Base-by-base conservation (phyloP, 1,140 invertebrate genomes). In the Bemisia tabaci region DNA sequence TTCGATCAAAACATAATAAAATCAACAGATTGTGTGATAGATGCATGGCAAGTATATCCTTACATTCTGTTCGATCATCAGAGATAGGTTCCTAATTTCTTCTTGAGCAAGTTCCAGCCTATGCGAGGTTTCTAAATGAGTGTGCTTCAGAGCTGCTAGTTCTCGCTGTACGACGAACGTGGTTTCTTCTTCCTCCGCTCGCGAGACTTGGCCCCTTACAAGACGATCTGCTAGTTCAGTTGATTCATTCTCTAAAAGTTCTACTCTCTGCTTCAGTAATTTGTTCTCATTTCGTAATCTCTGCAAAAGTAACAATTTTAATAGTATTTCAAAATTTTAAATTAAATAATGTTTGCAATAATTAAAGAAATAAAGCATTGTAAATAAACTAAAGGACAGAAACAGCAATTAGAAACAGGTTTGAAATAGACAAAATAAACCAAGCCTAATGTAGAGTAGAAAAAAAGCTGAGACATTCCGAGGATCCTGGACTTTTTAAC, bases 271-370 rank as follows among this genome's bases (percentile, higher is more conserved):
- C 68, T 93, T 85, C 0, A 99, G 79, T 59, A 98, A 82, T 71
- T 93, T 87, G 76, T 99, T 99, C 78, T 99, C 97, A 67, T 94
- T 93, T 70, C 95, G 82, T 60, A 99, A 80, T 72, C 94, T 87
- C 84, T 97, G 83, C 39, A 84, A 80, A 70, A 71, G 67, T 1
- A 62, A 68, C 9, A 68, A 66, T n/a, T n/a, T n/a, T n/a, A n/a
- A n/a, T n/a, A n/a, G n/a, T n/a, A n/a, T n/a, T n/a, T n/a, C n/a
- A n/a, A n/a, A n/a, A n/a, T n/a, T n/a, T n/a, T n/a, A n/a, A n/a
- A n/a, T n/a, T n/a, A n/a, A n/a, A n/a, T n/a, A n/a, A n/a, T n/a
- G n/a, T n/a, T n/a, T n/a, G n/a, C n/a, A n/a, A n/a, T n/a, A n/a
- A n/a, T n/a, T n/a, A n/a, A n/a, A n/a, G n/a, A n/a, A n/a, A n/a